Base-by-base conservation (phyloP, 2,888 invertebrate species). In the Orchestes rusci region DNA sequence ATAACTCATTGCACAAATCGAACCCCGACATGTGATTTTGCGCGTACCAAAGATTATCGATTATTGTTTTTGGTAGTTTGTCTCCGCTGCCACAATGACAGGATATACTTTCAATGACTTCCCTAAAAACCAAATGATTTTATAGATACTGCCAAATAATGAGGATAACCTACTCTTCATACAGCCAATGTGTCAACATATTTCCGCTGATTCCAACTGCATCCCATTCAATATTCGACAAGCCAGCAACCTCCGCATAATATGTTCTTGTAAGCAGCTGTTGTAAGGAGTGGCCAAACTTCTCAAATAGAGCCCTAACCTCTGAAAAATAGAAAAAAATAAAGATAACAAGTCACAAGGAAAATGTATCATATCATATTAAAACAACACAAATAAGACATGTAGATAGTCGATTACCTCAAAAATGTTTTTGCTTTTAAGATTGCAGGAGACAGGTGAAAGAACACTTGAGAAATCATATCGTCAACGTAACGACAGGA, bases 161-260 rank as follows among this genome's bases (percentile, higher is more conserved):
- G 3, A 40, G 20, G 12, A 16, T 16, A 30, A 28, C 62, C 2
- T 73, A 67, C 56, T 73, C 71, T 55, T 87, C 81, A 52, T 80
- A 80, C 4, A 90, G 67, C 81, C 89, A 91, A 61, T 84, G 82
- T 0, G 77, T 73, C 77, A 96, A 77, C 41, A 96, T 86, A 56
- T 87, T 76, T 1, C 88, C 83, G 48, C 85, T 82, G 1, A 92
- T 79, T 61, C 86, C 84, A 0, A 87, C 82, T 1, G 90, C 87
- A 67, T 97, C 97, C 91, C 92, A 93, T 71, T 96, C 96, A 1
- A 95, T 77, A 64, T 88, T 89, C 0, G 83, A 82, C 16, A 86
- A 69, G 1, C 94, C 94, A 2, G 91, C 80, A 0, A 92, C 77
- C 64, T 93, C 91, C 1, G 84, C 77, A 66, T 88, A 90, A 12